phyloP scores from a whole-genome alignment of 92 coral and sea anemone genomes.

The Scolanthus callimorphus region DNA sequence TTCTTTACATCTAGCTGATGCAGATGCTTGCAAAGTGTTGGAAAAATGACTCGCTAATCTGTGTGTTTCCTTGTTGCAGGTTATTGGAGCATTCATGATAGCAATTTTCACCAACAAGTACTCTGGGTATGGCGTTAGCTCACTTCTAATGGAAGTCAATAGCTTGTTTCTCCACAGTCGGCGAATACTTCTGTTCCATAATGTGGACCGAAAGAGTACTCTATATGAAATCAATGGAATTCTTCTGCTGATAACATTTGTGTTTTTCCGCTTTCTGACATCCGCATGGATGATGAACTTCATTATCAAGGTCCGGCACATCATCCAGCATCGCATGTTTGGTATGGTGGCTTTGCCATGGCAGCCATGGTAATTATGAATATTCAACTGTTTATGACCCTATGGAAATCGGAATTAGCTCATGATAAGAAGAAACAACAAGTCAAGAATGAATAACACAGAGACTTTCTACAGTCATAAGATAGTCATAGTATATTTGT shows the following conservation, averaged over 20 bases:
- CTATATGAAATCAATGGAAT: constrained; percentile 58
- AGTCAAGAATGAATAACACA: background rate
- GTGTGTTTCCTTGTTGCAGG: constrained; percentile 49
- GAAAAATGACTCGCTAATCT: too few species aligned
- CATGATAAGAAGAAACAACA: background rate
- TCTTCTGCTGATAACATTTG: constrained; percentile 56
- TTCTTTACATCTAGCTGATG: too few species aligned
- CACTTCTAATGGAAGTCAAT: constrained; percentile 86
- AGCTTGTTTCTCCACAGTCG: constrained; percentile 80
- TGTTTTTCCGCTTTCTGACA: constrained; percentile 70
- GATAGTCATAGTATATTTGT: too few species aligned
- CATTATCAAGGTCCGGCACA: constrained; percentile 46
- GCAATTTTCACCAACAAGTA: constrained; percentile 48
- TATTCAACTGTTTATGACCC: constrained; percentile 37
- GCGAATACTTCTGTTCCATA: constrained; percentile 58
- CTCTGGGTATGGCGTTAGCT: constrained; percentile 59
- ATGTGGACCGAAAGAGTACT: constrained; percentile 44
- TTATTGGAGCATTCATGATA: constrained; percentile 52
- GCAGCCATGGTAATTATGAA: constrained; percentile 41
- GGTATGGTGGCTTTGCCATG: constrained; percentile 55
- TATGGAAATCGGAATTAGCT: constrained; percentile 75
- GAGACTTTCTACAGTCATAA: too few species aligned
- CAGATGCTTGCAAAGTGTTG: too few species aligned
- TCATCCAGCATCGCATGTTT: constrained; percentile 39
- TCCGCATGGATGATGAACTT: constrained; percentile 73